Percentiles rank a stretch among this genome's conserved stretches.
Conservation (phyloP, 2,888 invertebrate genomes). For the Drepana falcataria region DNA sequence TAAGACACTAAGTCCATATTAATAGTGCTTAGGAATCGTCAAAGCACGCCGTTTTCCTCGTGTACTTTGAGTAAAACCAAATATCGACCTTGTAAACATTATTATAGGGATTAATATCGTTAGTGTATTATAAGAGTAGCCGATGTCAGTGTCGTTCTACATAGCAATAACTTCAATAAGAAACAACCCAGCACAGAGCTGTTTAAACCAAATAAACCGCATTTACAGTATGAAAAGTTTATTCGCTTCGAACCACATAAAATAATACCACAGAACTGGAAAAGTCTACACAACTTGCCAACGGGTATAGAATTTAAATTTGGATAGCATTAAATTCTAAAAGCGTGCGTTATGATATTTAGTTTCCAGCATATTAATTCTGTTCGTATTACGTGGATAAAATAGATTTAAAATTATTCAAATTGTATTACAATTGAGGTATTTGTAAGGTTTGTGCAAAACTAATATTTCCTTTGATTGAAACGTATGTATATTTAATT, state of each 20-base stretch:
- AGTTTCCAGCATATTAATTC: conserved; percentile 14
- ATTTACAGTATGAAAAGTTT: conserved; percentile 47
- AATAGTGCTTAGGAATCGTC: too few species aligned
- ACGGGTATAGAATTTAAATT: conserved; percentile 43
- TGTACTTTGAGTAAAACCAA: too few species aligned
- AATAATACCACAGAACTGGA: conserved; percentile 46
- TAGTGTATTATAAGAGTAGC: too few species aligned
- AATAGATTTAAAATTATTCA: conserved; percentile 18
- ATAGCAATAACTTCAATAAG: conserved; percentile 33
- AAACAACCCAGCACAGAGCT: conserved; percentile 24
- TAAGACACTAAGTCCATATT: too few species aligned
- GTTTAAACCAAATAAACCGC: conserved; percentile 48
- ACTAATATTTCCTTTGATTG: neutral
- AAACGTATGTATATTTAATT: neutral
- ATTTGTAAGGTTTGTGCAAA: neutral
- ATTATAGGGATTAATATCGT: too few species aligned
- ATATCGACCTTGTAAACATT: too few species aligned
- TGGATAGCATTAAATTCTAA: conserved; percentile 30
- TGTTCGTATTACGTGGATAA: conserved; percentile 13
- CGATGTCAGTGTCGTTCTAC: too few species aligned
- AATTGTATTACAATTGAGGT: neutral
- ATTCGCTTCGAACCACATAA: conserved; percentile 42
- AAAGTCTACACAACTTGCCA: conserved; percentile 39
- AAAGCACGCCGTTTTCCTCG: too few species aligned
- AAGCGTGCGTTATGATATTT: conserved; percentile 28